Evolutionary conservation across 2,888 invertebrate species (phyloP), one percentile per base, ranked within the genome.

Genomic region (Ethmia dodecea): DNA sequence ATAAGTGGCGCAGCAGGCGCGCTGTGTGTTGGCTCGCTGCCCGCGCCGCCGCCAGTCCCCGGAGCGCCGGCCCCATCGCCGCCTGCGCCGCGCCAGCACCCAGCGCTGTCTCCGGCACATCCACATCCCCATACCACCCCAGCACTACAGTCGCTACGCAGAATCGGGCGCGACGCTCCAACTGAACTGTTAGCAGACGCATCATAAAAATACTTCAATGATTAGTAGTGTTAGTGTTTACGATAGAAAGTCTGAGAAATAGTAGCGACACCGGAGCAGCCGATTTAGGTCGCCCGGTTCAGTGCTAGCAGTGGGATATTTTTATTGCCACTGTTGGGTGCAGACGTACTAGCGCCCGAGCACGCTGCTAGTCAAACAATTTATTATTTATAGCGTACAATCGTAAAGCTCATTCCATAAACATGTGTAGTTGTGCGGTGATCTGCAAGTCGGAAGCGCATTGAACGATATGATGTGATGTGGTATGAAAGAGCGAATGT

Each of bases 231-330:
- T 43, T 51, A 49, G 45, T 49, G 52, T 58, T 62, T 55, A 55
- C 60, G 58, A 51, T 57, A 56, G 60, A 62, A 59, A 65, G 57
- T 60, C 59, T 47, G 55, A 56, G 51, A 58, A 55, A 55, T 56
- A 55, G 66, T 60, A 52, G 59, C 62, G 61, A 63, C 55, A 61
- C 52, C 54, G 52, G 53, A 67, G 67, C 68, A 52, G 69, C 68
- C 60, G 73, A 86, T 80, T 68, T 83, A 80, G 84, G 84, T 86
- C 84, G 81, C 83, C 84, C 84, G 84, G 84, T 70, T 73, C 76
- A 60, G 69, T 63, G 72, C 75, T 76, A 71, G 77, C 76, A 76
- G 77, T 70, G 79, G 71, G 83, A 79, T 86, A 86, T 86, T 86
- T 86, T 84, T 84, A 84, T 80, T 77, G 66, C 75, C 68, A 70